phyloP scores from a whole-genome alignment of 1,140 invertebrate species.

The Megathymus violae region DNA sequence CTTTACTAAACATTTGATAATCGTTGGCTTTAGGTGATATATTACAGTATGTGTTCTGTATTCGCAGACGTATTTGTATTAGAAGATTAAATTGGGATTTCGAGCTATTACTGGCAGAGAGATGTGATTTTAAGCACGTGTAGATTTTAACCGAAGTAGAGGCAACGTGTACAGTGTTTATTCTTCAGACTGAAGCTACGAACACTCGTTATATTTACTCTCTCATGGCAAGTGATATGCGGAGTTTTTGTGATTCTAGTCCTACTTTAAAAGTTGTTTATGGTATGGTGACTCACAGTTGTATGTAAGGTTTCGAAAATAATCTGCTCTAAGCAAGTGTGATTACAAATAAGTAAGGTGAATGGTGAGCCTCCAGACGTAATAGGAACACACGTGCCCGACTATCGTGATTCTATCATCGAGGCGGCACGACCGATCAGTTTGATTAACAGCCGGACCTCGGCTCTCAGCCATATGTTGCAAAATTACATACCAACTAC shows the following conservation, averaged over 20 bases:
- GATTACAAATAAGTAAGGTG: constrained; percentile 68
- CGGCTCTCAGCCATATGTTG: constrained; percentile 70
- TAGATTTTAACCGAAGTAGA: constrained; percentile 1
- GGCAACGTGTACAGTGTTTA: neutral
- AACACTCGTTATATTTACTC: neutral
- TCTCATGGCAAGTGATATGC: neutral
- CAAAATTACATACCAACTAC: constrained; percentile 68
- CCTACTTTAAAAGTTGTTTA: constrained; percentile 24
- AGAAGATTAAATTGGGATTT: neutral
- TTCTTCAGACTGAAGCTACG: neutral
- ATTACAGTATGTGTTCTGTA: neutral
- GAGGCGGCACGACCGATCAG: constrained; percentile 55
- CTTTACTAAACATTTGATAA: constrained; percentile 9
- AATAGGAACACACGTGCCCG: constrained; percentile 72
- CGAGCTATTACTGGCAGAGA: neutral
- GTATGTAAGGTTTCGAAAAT: constrained; percentile 53
- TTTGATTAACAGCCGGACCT: constrained; percentile 59
- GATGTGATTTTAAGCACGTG: constrained; percentile 5
- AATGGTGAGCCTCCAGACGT: constrained; percentile 70
- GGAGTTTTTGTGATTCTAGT: constrained; percentile 15
- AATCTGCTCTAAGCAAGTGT: constrained; percentile 53
- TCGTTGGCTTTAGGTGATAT: neutral
- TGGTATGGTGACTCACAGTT: constrained; percentile 50
- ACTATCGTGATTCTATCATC: constrained; percentile 70
- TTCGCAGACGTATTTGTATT: neutral